Base-by-base conservation (phyloP, 2,113 vertebrate genomes). In the Lepidothrix coronata region DNA sequence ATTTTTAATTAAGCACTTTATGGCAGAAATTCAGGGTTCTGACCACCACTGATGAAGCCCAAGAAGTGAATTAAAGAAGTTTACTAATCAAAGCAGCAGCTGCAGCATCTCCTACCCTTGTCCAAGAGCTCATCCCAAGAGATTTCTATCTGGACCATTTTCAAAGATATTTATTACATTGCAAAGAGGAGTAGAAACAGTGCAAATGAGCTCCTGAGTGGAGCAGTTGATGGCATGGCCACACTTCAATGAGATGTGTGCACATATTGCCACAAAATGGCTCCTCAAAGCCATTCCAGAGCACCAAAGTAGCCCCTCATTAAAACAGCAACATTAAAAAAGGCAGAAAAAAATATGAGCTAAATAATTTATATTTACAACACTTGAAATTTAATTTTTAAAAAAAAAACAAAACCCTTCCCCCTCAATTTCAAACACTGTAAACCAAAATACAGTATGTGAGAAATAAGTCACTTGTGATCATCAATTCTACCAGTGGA, bases 201-300 rank as follows among this genome's bases (percentile, higher is more conserved):
- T 35, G 52, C 73, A 89, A 91, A 85, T 35, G 75, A 92, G 91
- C 76, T 79, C 24, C n/a, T 79, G 14, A 11, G 57, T 46, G 55
- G 35, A 67, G 73, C 25, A 78, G 71, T 39, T 2, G 5, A 89
- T 33, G 25, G 51, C 20, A 43, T 4, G 79, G 85, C 68, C 92
- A 94, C 27, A 31, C 52, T 89, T 85, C 80, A 66, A 33, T 28
- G 71, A 84, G 54, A 92, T 70, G 76, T 44, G 93, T 48, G 77
- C 62, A 93, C 82, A 83, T 84, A 78, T 65, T 62, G 75, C 82
- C 85, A 97, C 95, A 96, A 97, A 97, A 97, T 97, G 95, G 97
- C 95, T 96, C 88, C 92, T 94, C 93, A 85, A 96, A 87, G 80
- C 66, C 88, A 93, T 22, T 54, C 82, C 85, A 89, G 43, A 35